Conservation (phyloP, 2,888 invertebrate genomes). For the Euzetes globulus region DNA sequence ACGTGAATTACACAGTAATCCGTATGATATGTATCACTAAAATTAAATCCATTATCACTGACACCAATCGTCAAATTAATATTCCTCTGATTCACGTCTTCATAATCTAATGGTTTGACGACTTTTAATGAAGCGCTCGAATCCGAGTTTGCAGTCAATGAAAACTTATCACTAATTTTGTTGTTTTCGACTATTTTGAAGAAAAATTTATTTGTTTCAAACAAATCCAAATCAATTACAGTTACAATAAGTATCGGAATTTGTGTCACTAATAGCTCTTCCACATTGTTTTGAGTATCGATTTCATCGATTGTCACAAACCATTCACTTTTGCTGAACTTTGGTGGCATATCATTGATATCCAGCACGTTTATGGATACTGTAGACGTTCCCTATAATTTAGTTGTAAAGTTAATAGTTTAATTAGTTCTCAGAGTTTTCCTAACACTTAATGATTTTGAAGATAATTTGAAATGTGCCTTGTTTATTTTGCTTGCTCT, state of each 20-base stretch:
- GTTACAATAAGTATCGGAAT: constrained; percentile 88
- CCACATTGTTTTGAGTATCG: constrained; percentile 55
- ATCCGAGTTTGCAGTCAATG: constrained; percentile 1
- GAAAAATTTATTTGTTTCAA: constrained; percentile 78
- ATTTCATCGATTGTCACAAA: no score
- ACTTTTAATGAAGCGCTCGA: constrained; percentile 90
- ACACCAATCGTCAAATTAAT: constrained; percentile 75
- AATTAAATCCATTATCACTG: constrained; percentile 43
- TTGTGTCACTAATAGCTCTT: constrained; percentile 61
- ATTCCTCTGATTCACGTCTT: constrained; percentile 85
- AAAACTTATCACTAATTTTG: neutral
- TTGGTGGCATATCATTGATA: no score
- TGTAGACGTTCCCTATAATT: no score
- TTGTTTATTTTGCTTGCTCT: no score
- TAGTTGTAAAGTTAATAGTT: no score
- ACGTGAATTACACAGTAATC: constrained; percentile 42
- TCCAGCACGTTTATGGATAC: no score
- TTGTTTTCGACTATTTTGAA: constrained; percentile 17
- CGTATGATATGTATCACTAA: constrained; percentile 24
- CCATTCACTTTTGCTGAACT: no score
- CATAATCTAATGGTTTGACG: constrained; percentile 83
- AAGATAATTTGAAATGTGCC: no score
- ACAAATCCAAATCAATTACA: constrained; percentile 77
- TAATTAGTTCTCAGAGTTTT: no score
- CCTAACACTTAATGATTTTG: no score